Conservation (phyloP, 1,140 invertebrate genomes). For the Drosophila kikkawai region DNA sequence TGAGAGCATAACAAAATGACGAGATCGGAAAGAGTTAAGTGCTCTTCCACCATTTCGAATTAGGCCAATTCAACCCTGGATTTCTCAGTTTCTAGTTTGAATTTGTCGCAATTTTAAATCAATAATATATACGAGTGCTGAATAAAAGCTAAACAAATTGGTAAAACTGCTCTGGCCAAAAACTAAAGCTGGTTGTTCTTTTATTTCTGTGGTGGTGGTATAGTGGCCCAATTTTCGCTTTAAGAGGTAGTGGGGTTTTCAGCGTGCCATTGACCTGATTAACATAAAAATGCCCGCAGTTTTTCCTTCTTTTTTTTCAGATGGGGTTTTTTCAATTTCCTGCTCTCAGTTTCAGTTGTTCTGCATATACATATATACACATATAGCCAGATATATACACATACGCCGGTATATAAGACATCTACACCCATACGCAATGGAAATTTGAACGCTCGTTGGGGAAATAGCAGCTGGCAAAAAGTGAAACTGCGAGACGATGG, state of each 20-base stretch:
- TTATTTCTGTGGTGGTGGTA: not conserved
- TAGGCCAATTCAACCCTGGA: constrained; percentile 6
- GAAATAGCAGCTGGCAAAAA: constrained; percentile 65
- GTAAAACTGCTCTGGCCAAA: constrained; percentile 16
- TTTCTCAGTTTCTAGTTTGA: not conserved
- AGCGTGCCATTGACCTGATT: constrained; percentile 78
- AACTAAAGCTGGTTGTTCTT: constrained; percentile 23
- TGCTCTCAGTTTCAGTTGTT: constrained; percentile 49
- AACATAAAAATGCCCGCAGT: constrained; percentile 74
- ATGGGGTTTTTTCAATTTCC: constrained; percentile 50
- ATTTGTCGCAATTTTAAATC: constrained; percentile 21
- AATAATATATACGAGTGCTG: not conserved
- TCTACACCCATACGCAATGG: constrained; percentile 59
- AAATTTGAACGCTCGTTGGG: constrained; percentile 69
- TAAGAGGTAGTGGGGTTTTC: constrained; percentile 5
- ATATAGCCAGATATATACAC: constrained; percentile 20
- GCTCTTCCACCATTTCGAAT: constrained; percentile 14
- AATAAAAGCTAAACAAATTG: constrained; percentile 31
- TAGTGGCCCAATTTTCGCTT: constrained; percentile 44
- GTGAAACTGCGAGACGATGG: constrained; percentile 73
- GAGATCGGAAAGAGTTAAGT: constrained; percentile 35
- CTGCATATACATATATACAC: not conserved
- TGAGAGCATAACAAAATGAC: constrained; percentile 45
- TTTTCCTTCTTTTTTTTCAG: constrained; percentile 40
- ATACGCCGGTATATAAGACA: constrained; percentile 39